Base-by-base conservation (phyloP, 92 coral and sea anemone species). In the Zoanthus solanderi region DNA sequence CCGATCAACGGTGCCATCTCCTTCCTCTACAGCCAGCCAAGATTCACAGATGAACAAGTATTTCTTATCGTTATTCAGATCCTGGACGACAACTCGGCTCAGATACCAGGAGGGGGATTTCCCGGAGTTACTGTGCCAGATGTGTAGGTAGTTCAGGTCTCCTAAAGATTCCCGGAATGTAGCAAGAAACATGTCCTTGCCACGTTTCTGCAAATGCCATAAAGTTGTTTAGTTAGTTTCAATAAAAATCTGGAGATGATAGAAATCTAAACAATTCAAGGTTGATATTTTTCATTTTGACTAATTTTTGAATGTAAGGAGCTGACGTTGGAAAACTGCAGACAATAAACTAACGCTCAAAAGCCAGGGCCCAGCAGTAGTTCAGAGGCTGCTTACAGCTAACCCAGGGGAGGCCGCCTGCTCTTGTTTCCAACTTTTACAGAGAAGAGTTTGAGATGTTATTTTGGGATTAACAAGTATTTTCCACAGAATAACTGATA, bases 1-100 rank as follows among this genome's bases (percentile, higher is more conserved):
- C 67, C 76, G 77, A 78, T 96, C 95, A 7, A 96, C 97, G 9
- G 92, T 86, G 14, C 98, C 98, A 61, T 93, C 96, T 3, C 95
- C 97, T 48, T 91, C 94, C 90, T 96, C 99, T 6, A 96, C 98
- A 9, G 99, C 99, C 34, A 96, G 89, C 99, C 99, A 96, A 9
- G 84, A 76, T 74, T 96, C 99, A 68, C 91, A 93, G 78, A 95
- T 90, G 82, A 96, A 96, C 68, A 96, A 61, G 83, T 93, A 96
- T 72, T 94, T 96, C 92, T 92, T 95, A 72, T 93, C 96, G 61
- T 91, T 92, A 89, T 88, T 96, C 37, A 96, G 89, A 71, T 96
- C 98, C 8, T 95, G 96, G 7, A 96, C 92, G n/a, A 96, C 10
- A 0, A 95, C 95, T 11, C 96, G 95, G 71, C 96, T 95, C 23